Conservation (phyloP, 2,888 invertebrate species). For the Trypoxylon attenuatum region DNA sequence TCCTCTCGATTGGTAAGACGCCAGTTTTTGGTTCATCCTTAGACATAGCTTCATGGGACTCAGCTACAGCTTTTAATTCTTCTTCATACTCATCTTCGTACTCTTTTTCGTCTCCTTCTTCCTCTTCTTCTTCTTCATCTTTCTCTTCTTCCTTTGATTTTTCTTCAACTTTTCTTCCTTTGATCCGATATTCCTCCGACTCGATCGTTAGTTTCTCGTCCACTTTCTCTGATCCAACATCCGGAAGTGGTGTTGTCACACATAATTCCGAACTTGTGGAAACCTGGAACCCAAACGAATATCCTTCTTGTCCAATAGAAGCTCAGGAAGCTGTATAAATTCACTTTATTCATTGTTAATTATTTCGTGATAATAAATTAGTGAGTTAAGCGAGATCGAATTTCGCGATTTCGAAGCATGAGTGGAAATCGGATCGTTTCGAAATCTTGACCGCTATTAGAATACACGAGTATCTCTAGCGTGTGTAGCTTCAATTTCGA, state of each 20-base stretch:
- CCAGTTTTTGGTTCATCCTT: conserved; percentile 57
- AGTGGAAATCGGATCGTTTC: too few relatives aligned
- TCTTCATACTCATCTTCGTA: conserved; percentile 61
- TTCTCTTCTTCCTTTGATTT: conserved; percentile 14
- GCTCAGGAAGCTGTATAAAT: too few relatives aligned
- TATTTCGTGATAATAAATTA: too few relatives aligned
- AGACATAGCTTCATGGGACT: conserved; percentile 65
- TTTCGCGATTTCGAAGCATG: too few relatives aligned
- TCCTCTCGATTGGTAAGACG: conserved; percentile 31
- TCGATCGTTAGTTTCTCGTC: neutral
- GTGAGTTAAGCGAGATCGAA: too few relatives aligned
- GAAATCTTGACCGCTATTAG: too few relatives aligned
- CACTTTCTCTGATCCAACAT: neutral
- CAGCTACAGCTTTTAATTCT: conserved; percentile 59
- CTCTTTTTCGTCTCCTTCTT: conserved; percentile 43
- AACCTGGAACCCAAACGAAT: too few relatives aligned
- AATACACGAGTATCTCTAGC: too few relatives aligned
- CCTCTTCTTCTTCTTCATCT: conserved; percentile 33
- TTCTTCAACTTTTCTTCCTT: too few relatives aligned
- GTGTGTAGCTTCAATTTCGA: neutral
- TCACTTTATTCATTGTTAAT: too few relatives aligned
- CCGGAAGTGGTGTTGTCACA: neutral
- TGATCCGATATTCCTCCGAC: conserved; percentile 18
- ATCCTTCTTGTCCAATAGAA: too few relatives aligned
- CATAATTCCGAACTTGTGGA: neutral